These are phyloP conservation scores for Microctonus hyperodae DNA, from an alignment of 2,888 invertebrate species.

Conservation along the genomic window DNA sequence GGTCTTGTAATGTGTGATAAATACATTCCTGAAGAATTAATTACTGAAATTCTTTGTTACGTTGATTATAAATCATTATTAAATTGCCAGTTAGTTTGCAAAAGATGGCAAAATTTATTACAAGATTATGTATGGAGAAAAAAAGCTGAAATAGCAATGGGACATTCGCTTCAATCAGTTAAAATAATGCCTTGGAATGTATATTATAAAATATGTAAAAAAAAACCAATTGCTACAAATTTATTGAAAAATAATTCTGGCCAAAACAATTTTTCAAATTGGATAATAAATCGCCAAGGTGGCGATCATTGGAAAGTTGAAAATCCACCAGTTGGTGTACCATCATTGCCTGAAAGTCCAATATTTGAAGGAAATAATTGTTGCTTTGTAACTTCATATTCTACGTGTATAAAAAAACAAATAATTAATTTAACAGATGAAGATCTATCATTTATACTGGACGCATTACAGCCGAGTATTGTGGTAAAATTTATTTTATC, in stretches of 20 bases:
- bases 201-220: conserved; percentile 61
- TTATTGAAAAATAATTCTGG: conserved; percentile 66
- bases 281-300: conserved; percentile 59
- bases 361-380: conserved; percentile 60
- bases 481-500: conserved; percentile 53
- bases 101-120: conserved; percentile 64
- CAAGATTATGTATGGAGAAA: conserved; percentile 62
- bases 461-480: conserved; percentile 66
- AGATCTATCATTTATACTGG: conserved; percentile 62
- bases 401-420: conserved; percentile 64
- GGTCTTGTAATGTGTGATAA: conserved; percentile 57
- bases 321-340: conserved; percentile 63
- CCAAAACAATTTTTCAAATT: conserved; percentile 57
- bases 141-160: conserved; percentile 53
- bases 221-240: conserved; percentile 63
- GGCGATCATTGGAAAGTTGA: conserved; percentile 66
- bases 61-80: conserved; percentile 60
- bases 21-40: conserved; percentile 65
- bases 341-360: conserved; percentile 61
- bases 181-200: conserved; percentile 60
- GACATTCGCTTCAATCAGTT: conserved; percentile 47
- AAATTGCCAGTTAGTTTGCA: conserved; percentile 65
- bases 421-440: conserved; percentile 62
- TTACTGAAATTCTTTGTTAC: conserved; percentile 61
- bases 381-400: conserved; percentile 68